Conservation (phyloP, 2,888 invertebrate species). For the Hetaerina titia region DNA sequence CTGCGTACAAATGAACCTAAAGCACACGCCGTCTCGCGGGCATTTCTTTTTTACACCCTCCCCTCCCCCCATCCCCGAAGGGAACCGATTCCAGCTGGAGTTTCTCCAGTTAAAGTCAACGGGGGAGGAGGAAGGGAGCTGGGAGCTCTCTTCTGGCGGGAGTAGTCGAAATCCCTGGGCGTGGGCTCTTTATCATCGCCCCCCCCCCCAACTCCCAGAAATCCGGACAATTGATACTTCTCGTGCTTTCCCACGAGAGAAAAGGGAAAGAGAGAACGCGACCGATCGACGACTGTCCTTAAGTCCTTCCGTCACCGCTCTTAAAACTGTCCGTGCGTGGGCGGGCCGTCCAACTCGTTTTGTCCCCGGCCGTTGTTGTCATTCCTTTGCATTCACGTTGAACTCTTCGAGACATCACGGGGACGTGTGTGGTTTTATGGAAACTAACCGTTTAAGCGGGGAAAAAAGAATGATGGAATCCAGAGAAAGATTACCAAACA, state of each 20-base stretch:
- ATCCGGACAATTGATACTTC: neutral
- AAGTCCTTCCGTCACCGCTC: neutral
- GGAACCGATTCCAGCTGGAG: no score
- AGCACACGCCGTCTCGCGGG: neutral
- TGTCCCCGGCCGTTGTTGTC: neutral
- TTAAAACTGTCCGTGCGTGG: neutral
- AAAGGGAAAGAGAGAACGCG: neutral
- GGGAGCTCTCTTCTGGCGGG: neutral
- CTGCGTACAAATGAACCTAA: neutral
- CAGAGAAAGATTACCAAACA: neutral
- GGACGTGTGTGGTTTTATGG: no score
- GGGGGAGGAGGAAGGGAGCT: neutral
- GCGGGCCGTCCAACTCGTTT: slow-evolving; percentile 7
- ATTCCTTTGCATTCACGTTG: neutral
- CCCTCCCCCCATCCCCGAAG: neutral
- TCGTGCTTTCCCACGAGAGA: neutral
- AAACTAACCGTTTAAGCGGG: no score
- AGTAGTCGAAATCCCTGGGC: neutral
- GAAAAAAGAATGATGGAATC: neutral
- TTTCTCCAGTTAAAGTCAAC: no score
- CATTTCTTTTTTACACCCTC: neutral
- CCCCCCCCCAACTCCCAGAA: neutral
- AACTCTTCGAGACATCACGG: neutral
- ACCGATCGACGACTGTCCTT: neutral
- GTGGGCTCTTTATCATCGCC: neutral